Percentiles rank a stretch among this genome's conserved stretches.
Conservation (phyloP, 2,888 invertebrate species). For the Elysia crispata region DNA sequence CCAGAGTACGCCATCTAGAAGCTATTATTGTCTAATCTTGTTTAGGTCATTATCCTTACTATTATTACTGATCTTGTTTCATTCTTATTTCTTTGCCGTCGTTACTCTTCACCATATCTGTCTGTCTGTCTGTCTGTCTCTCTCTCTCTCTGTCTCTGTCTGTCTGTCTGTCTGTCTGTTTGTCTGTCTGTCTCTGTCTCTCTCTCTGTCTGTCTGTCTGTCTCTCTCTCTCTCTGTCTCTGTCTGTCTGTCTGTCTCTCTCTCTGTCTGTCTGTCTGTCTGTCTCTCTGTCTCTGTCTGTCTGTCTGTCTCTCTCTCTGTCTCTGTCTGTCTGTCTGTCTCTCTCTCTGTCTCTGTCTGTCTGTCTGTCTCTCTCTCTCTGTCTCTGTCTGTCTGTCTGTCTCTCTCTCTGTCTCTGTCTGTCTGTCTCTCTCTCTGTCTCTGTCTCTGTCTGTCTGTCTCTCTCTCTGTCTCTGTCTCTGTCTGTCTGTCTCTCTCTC, state of each 20-base stretch:
- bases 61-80: too few relatives aligned
- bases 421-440: conserved; percentile 10
- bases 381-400: background rate
- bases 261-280: background rate
- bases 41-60: too few relatives aligned
- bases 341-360: background rate
- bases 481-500: background rate
- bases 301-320: conserved; percentile 23
- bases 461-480: background rate
- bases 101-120: too few relatives aligned
- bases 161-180: conserved; percentile 17
- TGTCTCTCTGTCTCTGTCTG: conserved; percentile 4
- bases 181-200: background rate
- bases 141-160: conserved; percentile 13
- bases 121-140: too few relatives aligned
- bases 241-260: background rate
- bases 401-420: background rate
- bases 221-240: conserved; percentile 17
- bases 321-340: background rate
- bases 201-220: background rate
- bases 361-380: conserved; percentile 16
- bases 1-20: too few relatives aligned
- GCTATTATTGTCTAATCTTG: too few relatives aligned
- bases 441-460: background rate
- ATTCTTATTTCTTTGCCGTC: too few relatives aligned